Percentiles rank a stretch among this genome's conserved stretches.
phyloP scores from a whole-genome alignment of 35 echinoderm and acorn worm genomes.

The Nesometra sesokonis region DNA sequence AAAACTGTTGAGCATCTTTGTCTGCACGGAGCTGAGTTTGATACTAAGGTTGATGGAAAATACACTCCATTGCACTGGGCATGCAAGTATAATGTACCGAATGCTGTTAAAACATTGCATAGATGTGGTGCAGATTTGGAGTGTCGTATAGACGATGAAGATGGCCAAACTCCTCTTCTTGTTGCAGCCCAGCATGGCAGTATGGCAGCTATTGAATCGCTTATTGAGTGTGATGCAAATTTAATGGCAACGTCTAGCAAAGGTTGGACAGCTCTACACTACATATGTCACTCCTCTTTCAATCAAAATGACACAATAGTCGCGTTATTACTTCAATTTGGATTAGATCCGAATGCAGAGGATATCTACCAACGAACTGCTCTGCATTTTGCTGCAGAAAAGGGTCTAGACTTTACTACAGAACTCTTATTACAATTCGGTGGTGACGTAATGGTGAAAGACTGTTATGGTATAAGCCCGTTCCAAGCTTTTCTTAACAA shows the following conservation, averaged over 20 bases:
- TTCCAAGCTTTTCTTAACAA: neutral
- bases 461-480: neutral
- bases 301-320: neutral
- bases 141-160: neutral
- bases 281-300: neutral
- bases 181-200: neutral
- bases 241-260: neutral
- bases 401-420: neutral
- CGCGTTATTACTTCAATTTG: neutral
- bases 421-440: neutral
- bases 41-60: neutral
- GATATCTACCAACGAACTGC: neutral
- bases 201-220: neutral
- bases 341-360: neutral
- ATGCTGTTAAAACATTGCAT: neutral
- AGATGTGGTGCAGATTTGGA: neutral
- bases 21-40: neutral
- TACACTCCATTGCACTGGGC: neutral
- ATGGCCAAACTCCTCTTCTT: neutral
- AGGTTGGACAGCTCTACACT: neutral
- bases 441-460: neutral
- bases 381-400: neutral
- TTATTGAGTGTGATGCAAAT: neutral
- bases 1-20: neutral
- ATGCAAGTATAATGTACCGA: neutral